Conservation (phyloP, 2,888 invertebrate genomes). For the Tenthredo livida region DNA sequence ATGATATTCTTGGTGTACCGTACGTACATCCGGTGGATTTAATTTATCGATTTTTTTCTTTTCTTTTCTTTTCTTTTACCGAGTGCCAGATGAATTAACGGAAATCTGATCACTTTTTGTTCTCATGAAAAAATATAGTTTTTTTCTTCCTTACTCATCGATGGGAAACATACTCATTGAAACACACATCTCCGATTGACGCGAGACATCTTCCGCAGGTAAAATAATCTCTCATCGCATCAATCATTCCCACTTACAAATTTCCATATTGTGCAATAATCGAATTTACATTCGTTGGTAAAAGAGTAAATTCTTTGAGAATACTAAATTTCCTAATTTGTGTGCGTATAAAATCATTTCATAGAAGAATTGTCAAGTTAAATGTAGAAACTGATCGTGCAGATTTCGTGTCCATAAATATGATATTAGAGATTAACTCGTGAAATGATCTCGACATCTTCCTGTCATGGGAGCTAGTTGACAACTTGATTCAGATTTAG, state of each 20-base stretch:
- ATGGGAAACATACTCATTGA: background rate
- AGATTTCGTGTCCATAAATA: background rate
- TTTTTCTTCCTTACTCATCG: background rate
- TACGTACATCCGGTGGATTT: background rate
- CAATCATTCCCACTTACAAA: background rate
- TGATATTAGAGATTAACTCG: constrained; percentile 12
- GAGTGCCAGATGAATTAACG: too few relatives aligned
- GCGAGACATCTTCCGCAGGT: background rate
- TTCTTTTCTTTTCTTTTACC: background rate
- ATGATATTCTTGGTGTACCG: background rate
- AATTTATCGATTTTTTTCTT: background rate
- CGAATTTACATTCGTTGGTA: too few relatives aligned
- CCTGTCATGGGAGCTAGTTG: background rate
- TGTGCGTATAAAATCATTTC: background rate
- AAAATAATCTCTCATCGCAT: background rate
- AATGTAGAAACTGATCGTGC: background rate
- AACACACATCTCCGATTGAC: background rate
- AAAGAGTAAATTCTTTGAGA: too few relatives aligned
- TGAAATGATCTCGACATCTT: background rate
- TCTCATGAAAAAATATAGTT: background rate
- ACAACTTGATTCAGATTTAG: background rate
- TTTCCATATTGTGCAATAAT: background rate
- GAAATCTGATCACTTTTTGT: background rate
- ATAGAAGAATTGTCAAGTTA: background rate
- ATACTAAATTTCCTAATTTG: background rate